These are phyloP conservation scores for Apistogramma diplotaenia DNA, from an alignment of 2,113 vertebrate species.

Conservation along the genomic window DNA sequence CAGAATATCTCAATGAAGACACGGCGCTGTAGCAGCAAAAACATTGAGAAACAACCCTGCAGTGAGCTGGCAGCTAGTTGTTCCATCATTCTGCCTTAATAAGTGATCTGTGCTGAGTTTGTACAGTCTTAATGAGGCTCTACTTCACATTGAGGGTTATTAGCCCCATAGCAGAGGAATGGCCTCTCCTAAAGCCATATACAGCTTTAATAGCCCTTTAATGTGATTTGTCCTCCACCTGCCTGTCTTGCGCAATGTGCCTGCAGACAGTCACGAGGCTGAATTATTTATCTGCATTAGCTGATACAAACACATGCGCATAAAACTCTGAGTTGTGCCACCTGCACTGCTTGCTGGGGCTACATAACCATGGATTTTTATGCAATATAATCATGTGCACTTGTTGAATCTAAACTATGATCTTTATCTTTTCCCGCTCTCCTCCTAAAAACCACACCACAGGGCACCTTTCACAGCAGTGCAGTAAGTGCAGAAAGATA, in stretches of 20 bases:
- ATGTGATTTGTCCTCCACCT: constrained; percentile 70
- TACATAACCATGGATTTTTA: constrained; percentile 48
- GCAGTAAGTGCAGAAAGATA: not conserved
- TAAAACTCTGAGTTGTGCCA: not conserved
- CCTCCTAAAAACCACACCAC: not conserved
- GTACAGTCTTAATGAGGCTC: constrained; percentile 53
- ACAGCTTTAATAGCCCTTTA: constrained; percentile 63
- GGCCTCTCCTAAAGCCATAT: constrained; percentile 42
- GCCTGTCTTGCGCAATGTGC: constrained; percentile 54
- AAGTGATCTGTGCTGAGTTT: constrained; percentile 51
- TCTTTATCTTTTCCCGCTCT: not conserved
- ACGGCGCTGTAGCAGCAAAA: not conserved
- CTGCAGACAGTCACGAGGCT: constrained; percentile 63
- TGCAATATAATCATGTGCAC: constrained; percentile 25
- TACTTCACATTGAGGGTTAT: constrained; percentile 47
- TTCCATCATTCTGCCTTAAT: constrained; percentile 32
- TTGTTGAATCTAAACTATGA: constrained; percentile 25
- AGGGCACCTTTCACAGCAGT: not conserved
- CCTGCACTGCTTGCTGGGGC: constrained; percentile 2
- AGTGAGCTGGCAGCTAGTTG: constrained; percentile 25
- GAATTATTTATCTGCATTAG: constrained; percentile 67
- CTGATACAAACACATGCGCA: constrained; percentile 29
- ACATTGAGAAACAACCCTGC: constrained; percentile 5
- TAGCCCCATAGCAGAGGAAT: constrained; percentile 27
- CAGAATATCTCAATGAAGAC: not conserved